phyloP scores from a whole-genome alignment of 2,888 invertebrate genomes.

The Tolmerus cingulatus region DNA sequence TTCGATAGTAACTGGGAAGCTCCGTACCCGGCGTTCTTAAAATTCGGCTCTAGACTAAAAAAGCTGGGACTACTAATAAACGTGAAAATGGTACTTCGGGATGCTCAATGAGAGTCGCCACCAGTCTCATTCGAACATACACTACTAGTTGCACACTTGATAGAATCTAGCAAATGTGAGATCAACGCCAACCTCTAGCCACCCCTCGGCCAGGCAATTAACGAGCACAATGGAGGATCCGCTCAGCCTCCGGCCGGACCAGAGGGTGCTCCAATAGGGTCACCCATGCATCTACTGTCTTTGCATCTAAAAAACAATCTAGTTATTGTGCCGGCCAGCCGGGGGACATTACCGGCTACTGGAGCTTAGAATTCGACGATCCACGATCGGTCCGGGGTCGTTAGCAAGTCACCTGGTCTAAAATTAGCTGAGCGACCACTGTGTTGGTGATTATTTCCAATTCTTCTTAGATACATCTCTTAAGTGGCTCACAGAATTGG shows the following conservation, averaged over 20 bases:
- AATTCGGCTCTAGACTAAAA: conserved; percentile 33
- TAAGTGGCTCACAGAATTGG: conserved; percentile 4
- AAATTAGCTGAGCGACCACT: background rate
- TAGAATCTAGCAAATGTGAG: background rate
- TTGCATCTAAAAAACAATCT: background rate
- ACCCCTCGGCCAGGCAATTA: background rate
- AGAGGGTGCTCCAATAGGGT: background rate
- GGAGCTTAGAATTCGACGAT: background rate
- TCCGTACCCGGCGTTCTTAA: background rate
- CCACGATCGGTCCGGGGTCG: background rate
- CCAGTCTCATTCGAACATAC: background rate
- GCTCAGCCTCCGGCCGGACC: background rate
- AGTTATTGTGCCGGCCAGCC: background rate
- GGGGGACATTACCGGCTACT: background rate
- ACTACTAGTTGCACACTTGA: background rate
- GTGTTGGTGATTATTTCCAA: background rate
- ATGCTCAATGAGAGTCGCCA: background rate
- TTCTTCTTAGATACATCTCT: background rate
- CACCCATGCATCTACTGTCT: background rate
- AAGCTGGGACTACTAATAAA: conserved; percentile 16
- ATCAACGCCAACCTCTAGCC: background rate
- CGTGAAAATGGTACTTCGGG: background rate
- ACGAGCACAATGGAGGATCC: background rate
- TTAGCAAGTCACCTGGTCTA: conserved; percentile 13
- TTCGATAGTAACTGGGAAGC: background rate